phyloP scores from a whole-genome alignment of 2,888 invertebrate species.

The Ochlodes sylvanus region DNA sequence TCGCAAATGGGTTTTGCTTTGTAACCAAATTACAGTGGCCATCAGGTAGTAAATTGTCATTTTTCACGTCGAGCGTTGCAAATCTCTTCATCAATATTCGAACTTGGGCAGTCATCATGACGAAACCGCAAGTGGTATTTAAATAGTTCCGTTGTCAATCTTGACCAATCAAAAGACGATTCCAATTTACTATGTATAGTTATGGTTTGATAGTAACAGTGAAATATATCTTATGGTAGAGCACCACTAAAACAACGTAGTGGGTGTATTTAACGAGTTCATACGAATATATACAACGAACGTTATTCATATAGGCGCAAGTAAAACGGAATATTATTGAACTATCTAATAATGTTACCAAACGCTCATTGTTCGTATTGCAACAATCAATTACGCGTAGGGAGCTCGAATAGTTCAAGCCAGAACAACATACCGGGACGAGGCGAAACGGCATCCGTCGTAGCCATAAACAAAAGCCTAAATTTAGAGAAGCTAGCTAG shows the following conservation, averaged over 20 bases:
- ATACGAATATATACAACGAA: not conserved
- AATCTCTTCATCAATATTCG: slow-evolving; percentile 25
- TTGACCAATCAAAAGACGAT: not conserved
- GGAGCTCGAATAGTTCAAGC: slow-evolving; percentile 26
- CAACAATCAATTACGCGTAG: slow-evolving; percentile 32
- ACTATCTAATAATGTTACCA: slow-evolving; percentile 24
- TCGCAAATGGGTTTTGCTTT: slow-evolving; percentile 34
- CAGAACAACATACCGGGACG: slow-evolving; percentile 37
- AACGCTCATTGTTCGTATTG: slow-evolving; percentile 25
- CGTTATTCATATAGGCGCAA: not conserved
- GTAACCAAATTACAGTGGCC: slow-evolving; percentile 36
- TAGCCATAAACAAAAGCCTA: slow-evolving; percentile 75
- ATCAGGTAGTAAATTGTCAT: slow-evolving; percentile 32
- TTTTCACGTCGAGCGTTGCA: slow-evolving; percentile 25
- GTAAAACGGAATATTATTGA: slow-evolving; percentile 15
- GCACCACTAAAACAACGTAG: not conserved
- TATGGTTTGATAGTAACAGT: too few relatives aligned
- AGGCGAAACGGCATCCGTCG: slow-evolving; percentile 70
- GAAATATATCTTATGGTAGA: too few relatives aligned
- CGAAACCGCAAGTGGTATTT: not conserved
- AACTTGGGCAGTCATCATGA: slow-evolving; percentile 1
- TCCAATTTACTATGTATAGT: not conserved
- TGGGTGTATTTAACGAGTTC: not conserved
- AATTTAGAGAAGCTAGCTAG: slow-evolving; percentile 64
- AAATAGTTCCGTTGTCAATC: not conserved